Conservation (phyloP, 2,888 invertebrate genomes). For the Hyles lineata region DNA sequence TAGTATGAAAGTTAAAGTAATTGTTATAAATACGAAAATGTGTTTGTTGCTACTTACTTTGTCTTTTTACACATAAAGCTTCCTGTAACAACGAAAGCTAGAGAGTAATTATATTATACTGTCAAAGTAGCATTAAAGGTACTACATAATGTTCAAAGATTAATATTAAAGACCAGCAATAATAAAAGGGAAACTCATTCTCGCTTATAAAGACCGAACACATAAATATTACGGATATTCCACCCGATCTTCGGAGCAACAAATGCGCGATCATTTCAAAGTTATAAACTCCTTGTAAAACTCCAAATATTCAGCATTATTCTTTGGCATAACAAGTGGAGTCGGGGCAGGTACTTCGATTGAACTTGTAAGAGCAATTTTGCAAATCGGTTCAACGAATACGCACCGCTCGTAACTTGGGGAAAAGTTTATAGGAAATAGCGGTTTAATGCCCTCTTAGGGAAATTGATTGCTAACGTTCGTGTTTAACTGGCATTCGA, state of each 20-base stretch:
- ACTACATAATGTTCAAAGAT: constrained; percentile 19
- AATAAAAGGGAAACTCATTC: neutral
- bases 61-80: too few species aligned
- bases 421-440: constrained; percentile 61
- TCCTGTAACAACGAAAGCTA: too few species aligned
- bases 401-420: constrained; percentile 60
- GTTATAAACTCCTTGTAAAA: constrained; percentile 46
- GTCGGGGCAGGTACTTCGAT: constrained; percentile 54
- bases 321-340: constrained; percentile 56
- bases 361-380: constrained; percentile 65
- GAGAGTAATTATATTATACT: neutral
- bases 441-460: constrained; percentile 64
- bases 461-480: constrained; percentile 58
- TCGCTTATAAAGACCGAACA: neutral
- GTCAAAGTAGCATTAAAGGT: neutral
- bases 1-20: too few species aligned
- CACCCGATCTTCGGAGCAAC: constrained; percentile 21
- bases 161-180: neutral
- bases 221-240: constrained; percentile 26
- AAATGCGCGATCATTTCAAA: constrained; percentile 35
- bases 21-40: too few species aligned
- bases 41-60: too few species aligned
- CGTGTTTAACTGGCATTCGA: constrained; percentile 32
- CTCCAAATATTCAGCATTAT: constrained; percentile 54
- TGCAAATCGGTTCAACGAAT: constrained; percentile 67